Evolutionary conservation across 2,888 invertebrate species (phyloP).

Genomic region (Cyrtodaria siliqua): DNA sequence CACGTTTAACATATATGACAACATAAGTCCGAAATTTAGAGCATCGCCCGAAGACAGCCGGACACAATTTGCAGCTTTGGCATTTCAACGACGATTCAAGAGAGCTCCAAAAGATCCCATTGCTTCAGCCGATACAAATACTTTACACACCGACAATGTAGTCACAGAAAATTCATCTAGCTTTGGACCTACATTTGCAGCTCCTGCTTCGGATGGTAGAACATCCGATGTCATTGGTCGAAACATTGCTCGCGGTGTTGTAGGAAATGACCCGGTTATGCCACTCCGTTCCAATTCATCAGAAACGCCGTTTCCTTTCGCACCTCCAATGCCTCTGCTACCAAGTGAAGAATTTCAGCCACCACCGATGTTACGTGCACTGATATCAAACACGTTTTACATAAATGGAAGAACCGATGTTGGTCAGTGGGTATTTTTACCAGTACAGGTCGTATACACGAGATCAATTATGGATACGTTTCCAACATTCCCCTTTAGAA

Average conservation of each 20-base stretch:
- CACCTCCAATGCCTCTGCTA: conserved; percentile 13
- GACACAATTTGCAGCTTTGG: too few species aligned
- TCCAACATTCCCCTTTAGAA: background rate
- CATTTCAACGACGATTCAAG: too few species aligned
- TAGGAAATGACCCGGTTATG: background rate
- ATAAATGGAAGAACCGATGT: background rate
- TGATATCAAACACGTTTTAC: background rate
- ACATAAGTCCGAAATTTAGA: too few species aligned
- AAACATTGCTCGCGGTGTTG: conserved; percentile 1
- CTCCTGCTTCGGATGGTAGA: conserved; percentile 34
- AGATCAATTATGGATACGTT: background rate
- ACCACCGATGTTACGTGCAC: background rate
- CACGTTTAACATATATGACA: too few species aligned
- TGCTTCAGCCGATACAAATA: too few species aligned
- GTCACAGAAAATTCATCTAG: too few species aligned
- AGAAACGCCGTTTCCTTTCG: background rate
- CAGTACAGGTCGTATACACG: background rate
- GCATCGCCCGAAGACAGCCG: too few species aligned
- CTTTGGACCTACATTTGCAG: conserved; percentile 25
- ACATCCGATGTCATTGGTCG: conserved; percentile 16
- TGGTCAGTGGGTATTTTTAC: background rate
- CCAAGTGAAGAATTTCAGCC: background rate
- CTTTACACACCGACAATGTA: too few species aligned
- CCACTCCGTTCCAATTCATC: background rate
- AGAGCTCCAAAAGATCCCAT: too few species aligned